A percentile compares a stretch with the other conserved stretches of the same genome.
These are phyloP conservation scores for Drosophila micromelanica DNA, from an alignment of 1,140 invertebrate species.

Conservation along the genomic window DNA sequence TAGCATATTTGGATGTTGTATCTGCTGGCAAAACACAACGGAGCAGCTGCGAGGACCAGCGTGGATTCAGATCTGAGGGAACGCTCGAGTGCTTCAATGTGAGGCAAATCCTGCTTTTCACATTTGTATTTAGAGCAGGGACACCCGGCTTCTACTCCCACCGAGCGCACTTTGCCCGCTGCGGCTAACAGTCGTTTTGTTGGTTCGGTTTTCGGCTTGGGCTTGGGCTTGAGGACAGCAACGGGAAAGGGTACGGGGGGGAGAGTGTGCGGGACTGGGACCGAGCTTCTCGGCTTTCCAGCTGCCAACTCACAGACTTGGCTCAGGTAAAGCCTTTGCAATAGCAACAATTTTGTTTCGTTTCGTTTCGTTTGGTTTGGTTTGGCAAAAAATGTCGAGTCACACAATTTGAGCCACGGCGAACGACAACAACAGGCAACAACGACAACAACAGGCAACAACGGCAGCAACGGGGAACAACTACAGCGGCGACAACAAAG, in stretches of 20 bases:
- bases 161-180: constrained; percentile 19
- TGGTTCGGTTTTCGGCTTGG: constrained; percentile 4
- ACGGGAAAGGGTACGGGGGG: no score
- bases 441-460: constrained; percentile 11
- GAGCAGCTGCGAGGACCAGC: constrained; percentile 21
- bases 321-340: constrained; percentile 43
- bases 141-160: constrained; percentile 1
- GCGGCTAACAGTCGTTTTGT: constrained; percentile 28
- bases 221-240: not conserved
- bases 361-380: constrained; percentile 21
- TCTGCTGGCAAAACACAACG: constrained; percentile 39
- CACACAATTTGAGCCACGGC: constrained; percentile 33
- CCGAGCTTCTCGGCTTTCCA: constrained; percentile 10
- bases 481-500: constrained; percentile 31
- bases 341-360: constrained; percentile 49
- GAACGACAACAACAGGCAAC: constrained; percentile 16
- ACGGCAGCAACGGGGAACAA: constrained; percentile 19
- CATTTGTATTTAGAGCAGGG: constrained; percentile 65
- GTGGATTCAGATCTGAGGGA: constrained; percentile 8
- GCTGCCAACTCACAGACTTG: constrained; percentile 19
- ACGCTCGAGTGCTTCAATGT: constrained; percentile 41
- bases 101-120: constrained; percentile 53
- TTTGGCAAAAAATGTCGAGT: constrained; percentile 33
- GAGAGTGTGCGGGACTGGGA: not conserved
- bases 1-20: constrained; percentile 61